phyloP scores from a whole-genome alignment of 2,113 vertebrate genomes.

The Taurulus bubalis region DNA sequence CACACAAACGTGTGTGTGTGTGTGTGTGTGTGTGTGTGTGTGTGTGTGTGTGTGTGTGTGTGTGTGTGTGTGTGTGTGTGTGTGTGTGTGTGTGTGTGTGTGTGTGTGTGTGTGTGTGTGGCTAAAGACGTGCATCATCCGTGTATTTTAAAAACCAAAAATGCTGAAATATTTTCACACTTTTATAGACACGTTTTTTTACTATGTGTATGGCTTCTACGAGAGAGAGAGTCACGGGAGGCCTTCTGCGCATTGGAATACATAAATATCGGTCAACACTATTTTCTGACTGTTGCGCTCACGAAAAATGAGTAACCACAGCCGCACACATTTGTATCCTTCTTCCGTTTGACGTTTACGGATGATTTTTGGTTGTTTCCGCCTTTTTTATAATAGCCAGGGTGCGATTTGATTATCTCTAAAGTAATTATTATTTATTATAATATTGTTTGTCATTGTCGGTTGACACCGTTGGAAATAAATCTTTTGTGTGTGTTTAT shows the following conservation, averaged over 20 bases:
- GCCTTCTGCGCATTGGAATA: slow-evolving; percentile 39
- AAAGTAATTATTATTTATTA: not conserved
- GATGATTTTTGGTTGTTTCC: slow-evolving; percentile 14
- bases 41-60: too few relatives aligned
- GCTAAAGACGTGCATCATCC: slow-evolving; percentile 29
- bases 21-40: too few relatives aligned
- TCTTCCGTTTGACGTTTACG: slow-evolving; percentile 1
- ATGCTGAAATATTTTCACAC: slow-evolving; percentile 76
- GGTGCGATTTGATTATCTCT: slow-evolving; percentile 37
- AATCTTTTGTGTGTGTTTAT: not conserved
- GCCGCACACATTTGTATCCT: not conserved
- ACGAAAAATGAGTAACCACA: slow-evolving; percentile 24
- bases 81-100: too few relatives aligned
- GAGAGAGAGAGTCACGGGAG: slow-evolving; percentile 29
- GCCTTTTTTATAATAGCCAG: slow-evolving; percentile 1
- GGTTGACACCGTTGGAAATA: not conserved
- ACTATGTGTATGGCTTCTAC: slow-evolving; percentile 77
- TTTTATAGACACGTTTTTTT: slow-evolving; percentile 66
- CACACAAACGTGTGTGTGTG: slow-evolving; percentile 24
- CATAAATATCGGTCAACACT: slow-evolving; percentile 54
- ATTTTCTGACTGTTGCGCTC: slow-evolving; percentile 39
- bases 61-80: too few relatives aligned
- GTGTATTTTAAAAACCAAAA: slow-evolving; percentile 62
- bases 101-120: too few relatives aligned
- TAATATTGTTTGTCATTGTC: too few relatives aligned